Base-by-base conservation (phyloP, 2,888 invertebrate genomes). In the Aspidiotus rigidus region DNA sequence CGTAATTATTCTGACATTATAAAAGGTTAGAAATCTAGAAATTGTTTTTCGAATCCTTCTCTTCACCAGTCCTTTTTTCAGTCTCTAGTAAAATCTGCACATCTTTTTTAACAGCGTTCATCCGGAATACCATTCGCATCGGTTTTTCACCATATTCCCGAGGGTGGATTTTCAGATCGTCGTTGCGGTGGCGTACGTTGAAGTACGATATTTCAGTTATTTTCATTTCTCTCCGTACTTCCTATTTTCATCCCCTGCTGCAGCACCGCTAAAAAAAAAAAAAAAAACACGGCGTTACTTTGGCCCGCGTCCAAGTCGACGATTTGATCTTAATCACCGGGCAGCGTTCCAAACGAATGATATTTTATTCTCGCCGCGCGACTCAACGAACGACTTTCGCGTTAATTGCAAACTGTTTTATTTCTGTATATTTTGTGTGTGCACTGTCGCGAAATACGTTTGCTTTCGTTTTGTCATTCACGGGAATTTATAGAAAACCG, bases 261-360 rank as follows among this genome's bases (percentile, higher is more conserved):
- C 39, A 59, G 57, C 59, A 60, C 39, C 39, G 59, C 17, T 3
- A 41, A 62, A 60, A 39, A 28, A n/a, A n/a, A n/a, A n/a, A n/a
- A n/a, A n/a, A n/a, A n/a, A n/a, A n/a, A n/a, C n/a, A 28, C 28
- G 28, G 28, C 28, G 28, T 28, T 28, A 28, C 56, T 59, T 67
- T 67, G 67, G 67, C 44, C 10, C 7, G 11, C 57, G 11, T 40
- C 67, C 67, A 67, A 15, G 16, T 59, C 28, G 67, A 62, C 15
- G 69, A 69, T 69, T 69, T 40, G 69, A 69, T 69, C 69, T 62
- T 61, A 69, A 69, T 55, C 62, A 53, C 41, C 62, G 44, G 69
- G 69, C 61, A 53, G 54, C 40, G 41, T 40, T 69, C 69, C 69
- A 69, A 69, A 41, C 62, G 42, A 69, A 69, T 55, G 69, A 69